Conservation (phyloP, 2,888 invertebrate species). For the Campoplex capitator region DNA sequence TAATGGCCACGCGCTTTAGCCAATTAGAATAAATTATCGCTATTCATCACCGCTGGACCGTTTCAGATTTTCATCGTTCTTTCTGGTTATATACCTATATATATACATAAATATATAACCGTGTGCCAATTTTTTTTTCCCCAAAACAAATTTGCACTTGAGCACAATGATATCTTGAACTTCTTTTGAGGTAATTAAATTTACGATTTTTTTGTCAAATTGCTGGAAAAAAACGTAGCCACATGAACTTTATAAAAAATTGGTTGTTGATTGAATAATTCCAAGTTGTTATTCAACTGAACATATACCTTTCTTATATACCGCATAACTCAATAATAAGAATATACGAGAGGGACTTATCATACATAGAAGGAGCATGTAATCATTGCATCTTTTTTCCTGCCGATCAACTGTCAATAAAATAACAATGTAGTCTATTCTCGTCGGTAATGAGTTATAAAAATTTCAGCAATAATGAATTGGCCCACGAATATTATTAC, state of each 20-base stretch:
- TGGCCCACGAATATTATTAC: slow-evolving; percentile 34
- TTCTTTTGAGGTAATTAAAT: background rate
- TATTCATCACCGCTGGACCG: slow-evolving; percentile 71
- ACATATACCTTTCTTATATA: background rate
- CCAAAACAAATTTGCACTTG: slow-evolving; percentile 18
- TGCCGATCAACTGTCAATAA: background rate
- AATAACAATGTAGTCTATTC: background rate
- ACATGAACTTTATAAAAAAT: background rate
- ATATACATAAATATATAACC: background rate
- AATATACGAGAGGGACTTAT: background rate
- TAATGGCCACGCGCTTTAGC: slow-evolving; percentile 80
- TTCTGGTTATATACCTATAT: background rate
- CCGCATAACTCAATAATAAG: background rate
- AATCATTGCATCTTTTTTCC: too few relatives aligned
- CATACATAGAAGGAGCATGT: too few relatives aligned
- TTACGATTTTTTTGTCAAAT: slow-evolving; percentile 2
- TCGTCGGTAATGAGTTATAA: background rate
- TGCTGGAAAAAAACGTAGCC: background rate
- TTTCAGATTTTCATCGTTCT: slow-evolving; percentile 29
- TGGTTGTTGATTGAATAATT: background rate
- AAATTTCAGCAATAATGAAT: slow-evolving; percentile 41
- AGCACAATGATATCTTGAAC: slow-evolving; percentile 9
- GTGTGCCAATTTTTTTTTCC: slow-evolving; percentile 25
- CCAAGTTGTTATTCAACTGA: background rate
- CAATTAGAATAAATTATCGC: slow-evolving; percentile 82